Conservation (phyloP, 2,113 vertebrate species). For the Nothocercus nigrocapillus region DNA sequence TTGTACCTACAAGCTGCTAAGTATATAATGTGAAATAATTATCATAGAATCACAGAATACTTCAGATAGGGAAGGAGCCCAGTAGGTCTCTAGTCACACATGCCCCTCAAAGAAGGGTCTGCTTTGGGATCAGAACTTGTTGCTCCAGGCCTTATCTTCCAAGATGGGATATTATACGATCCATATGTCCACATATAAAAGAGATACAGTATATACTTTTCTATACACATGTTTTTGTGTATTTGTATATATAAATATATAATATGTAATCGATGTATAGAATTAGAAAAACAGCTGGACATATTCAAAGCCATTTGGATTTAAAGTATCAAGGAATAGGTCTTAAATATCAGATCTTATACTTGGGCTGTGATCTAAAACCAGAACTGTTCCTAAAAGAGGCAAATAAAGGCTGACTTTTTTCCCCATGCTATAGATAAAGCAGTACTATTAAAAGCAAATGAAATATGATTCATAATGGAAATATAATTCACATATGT, state of each 20-base stretch:
- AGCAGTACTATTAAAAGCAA: not conserved
- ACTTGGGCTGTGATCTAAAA: not conserved
- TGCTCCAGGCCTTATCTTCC: not conserved
- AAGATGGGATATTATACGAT: not conserved
- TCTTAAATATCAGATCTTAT: not conserved
- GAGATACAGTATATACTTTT: not conserved
- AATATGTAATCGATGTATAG: not conserved
- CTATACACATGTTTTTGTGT: not conserved
- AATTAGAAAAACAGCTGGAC: not conserved
- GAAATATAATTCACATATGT: not conserved
- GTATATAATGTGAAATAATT: not conserved
- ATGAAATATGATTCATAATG: not conserved
- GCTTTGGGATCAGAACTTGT: not conserved
- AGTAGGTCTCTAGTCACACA: not conserved
- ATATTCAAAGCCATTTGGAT: not conserved
- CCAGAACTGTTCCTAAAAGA: not conserved
- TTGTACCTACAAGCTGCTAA: not conserved
- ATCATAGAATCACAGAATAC: not conserved
- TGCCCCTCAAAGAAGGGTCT: not conserved
- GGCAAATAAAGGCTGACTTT: not conserved
- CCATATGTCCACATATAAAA: not conserved
- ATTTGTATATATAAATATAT: not conserved
- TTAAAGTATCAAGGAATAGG: not conserved
- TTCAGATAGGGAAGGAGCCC: not conserved
- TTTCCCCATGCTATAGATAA: not conserved